Conservation (phyloP, 2,888 invertebrate species). For the Lacanobia oleracea region DNA sequence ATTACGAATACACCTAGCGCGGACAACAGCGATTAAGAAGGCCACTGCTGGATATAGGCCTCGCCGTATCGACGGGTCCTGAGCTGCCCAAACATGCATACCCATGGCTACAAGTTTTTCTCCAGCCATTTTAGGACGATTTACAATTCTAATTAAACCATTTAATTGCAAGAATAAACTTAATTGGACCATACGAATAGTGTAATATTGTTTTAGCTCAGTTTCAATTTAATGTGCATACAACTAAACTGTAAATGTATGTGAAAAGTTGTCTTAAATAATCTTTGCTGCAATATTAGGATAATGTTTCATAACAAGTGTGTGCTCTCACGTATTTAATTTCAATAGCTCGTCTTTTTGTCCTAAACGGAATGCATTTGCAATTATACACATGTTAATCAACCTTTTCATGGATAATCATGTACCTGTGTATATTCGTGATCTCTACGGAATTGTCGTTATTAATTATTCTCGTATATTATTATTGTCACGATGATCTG, state of each 20-base stretch:
- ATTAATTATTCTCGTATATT: not conserved
- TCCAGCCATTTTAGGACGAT: too few relatives aligned
- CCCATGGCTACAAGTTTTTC: too few relatives aligned
- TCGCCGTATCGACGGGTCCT: not conserved
- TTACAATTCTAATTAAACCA: too few relatives aligned
- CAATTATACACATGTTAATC: not conserved
- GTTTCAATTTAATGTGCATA: not conserved
- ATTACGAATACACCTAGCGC: not conserved
- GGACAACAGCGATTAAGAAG: not conserved
- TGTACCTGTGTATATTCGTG: conserved; percentile 9
- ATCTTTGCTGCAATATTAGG: conserved; percentile 17
- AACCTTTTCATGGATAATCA: not conserved
- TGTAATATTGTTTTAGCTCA: not conserved
- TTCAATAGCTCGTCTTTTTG: not conserved
- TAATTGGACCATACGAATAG: not conserved
- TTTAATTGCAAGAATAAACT: not conserved
- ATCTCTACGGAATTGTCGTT: not conserved
- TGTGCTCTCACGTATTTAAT: not conserved
- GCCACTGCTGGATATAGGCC: not conserved
- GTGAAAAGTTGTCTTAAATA: not conserved
- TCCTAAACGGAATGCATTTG: not conserved
- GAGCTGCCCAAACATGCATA: too few relatives aligned
- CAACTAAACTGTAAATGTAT: not conserved
- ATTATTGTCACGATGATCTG: not conserved
- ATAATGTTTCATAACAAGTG: conserved; percentile 2